Evolutionary conservation across 2,113 vertebrate species (phyloP).

Genomic region (Spilogale gracilis): DNA sequence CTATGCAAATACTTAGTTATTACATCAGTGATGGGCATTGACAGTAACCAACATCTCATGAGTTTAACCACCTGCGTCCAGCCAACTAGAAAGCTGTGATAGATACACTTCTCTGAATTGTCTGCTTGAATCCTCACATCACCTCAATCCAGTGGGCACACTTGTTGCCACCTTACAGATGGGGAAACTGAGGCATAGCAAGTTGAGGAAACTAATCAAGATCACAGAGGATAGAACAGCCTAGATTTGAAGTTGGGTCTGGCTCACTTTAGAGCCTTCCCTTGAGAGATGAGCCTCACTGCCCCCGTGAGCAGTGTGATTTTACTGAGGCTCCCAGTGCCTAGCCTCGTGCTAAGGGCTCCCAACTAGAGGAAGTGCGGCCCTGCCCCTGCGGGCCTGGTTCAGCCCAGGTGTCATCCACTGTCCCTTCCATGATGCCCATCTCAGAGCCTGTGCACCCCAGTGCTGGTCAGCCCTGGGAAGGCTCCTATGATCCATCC

Average conservation of each 20-base stretch:
- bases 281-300: rapidly evolving
- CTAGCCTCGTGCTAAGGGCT: neutral
- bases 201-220: neutral
- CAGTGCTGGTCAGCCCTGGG: neutral
- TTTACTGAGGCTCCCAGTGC: rapidly evolving
- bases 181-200: neutral
- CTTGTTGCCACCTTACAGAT: neutral
- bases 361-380: neutral
- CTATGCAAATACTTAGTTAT: neutral
- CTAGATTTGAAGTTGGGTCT: neutral
- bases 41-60: neutral
- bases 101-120: neutral
- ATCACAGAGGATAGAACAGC: neutral
- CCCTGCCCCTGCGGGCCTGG: rapidly evolving
- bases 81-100: neutral
- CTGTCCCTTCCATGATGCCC: neutral
- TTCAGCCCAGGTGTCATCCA: neutral
- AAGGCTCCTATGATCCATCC: neutral
- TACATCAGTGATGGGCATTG: neutral
- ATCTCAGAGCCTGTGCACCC: neutral
- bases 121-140: neutral
- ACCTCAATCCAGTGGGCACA: neutral
- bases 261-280: neutral
- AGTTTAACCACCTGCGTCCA: neutral
- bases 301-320: rapidly evolving